Percentiles rank a stretch among this genome's conserved stretches.
These are phyloP conservation scores for Cylindroiulus punctatus DNA, from an alignment of 2,888 invertebrate species.

Conservation along the genomic window DNA sequence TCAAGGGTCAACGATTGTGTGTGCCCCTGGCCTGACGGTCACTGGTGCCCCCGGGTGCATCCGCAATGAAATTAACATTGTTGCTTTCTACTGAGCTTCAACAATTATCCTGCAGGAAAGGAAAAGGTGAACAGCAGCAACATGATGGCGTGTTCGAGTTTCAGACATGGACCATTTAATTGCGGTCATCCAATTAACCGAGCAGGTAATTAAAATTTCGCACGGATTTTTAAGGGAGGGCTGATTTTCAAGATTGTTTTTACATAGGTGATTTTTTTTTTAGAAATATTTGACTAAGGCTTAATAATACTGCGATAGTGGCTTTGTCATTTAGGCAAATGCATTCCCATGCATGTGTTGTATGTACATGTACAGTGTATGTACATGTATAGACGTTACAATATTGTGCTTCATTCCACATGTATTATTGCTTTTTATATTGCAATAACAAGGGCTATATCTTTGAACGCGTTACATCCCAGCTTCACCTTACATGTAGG, in stretches of 20 bases:
- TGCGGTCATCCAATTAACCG: constrained; percentile 13
- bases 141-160: not conserved
- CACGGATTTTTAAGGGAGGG: not conserved
- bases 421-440: too few relatives aligned
- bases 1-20: constrained; percentile 40
- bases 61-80: constrained; percentile 22
- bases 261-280: not conserved
- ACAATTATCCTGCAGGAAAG: constrained; percentile 30
- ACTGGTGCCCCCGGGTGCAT: not conserved
- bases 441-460: too few relatives aligned
- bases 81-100: constrained; percentile 15
- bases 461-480: too few relatives aligned
- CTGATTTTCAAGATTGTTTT: not conserved
- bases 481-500: too few relatives aligned
- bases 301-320: not conserved
- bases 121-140: not conserved
- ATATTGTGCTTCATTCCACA: too few relatives aligned
- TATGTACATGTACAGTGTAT: not conserved
- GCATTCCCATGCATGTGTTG: too few relatives aligned
- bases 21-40: constrained; percentile 7
- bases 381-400: too few relatives aligned
- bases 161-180: not conserved
- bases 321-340: not conserved
- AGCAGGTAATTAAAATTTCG: constrained; percentile 27
- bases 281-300: not conserved